A percentile compares a stretch with the other conserved stretches of the same genome.
These are phyloP conservation scores for Rotaria sp. DNA, from an alignment of 2,888 invertebrate genomes.

Conservation along the genomic window DNA sequence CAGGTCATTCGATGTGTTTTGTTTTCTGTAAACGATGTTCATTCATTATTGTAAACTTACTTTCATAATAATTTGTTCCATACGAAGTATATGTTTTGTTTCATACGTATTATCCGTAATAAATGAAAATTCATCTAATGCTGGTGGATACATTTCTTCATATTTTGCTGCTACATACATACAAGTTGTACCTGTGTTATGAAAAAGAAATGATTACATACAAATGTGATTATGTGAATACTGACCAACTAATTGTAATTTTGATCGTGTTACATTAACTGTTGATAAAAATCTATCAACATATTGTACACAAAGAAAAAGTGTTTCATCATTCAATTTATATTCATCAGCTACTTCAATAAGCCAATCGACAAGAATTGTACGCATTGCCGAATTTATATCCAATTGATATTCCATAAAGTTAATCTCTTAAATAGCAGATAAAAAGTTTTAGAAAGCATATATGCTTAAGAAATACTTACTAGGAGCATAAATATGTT, in stretches of 20 bases:
- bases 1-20: too few relatives aligned
- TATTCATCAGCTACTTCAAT: constrained; percentile 94
- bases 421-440: constrained; percentile 58
- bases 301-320: constrained; percentile 83
- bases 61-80: constrained; percentile 7
- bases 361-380: constrained; percentile 90
- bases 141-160: constrained; percentile 94
- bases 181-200: constrained; percentile 72
- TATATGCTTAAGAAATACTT: neutral
- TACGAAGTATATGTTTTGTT: constrained; percentile 66
- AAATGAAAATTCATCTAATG: constrained; percentile 87
- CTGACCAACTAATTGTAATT: constrained; percentile 69
- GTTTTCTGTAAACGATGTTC: too few relatives aligned
- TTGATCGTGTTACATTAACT: constrained; percentile 84
- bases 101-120: constrained; percentile 94
- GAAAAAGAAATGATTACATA: too few relatives aligned
- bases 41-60: neutral
- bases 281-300: constrained; percentile 87
- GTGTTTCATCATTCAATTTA: constrained; percentile 74
- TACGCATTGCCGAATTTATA: constrained; percentile 81
- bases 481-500: neutral
- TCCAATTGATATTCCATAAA: constrained; percentile 92
- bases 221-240: neutral
- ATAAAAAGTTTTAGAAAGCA: neutral
- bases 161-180: constrained; percentile 97